Evolutionary conservation across 2,113 vertebrate genomes (phyloP).

Genomic region (Leptobrachium ailaonicum): DNA sequence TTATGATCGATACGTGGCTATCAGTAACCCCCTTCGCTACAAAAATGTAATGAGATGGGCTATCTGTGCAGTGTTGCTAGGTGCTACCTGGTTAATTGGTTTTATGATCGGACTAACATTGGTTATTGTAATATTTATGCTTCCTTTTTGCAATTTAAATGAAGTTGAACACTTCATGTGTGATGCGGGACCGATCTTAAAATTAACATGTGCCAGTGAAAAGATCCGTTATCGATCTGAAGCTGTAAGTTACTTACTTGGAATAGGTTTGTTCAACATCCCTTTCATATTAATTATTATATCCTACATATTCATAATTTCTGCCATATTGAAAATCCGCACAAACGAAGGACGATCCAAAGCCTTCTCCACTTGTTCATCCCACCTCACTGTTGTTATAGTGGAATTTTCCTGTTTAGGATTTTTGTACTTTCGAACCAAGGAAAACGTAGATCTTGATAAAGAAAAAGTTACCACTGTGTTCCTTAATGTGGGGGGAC

Average conservation of each 20-base stretch:
- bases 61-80: conserved; percentile 34
- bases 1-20: conserved; percentile 43
- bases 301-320: too few species aligned
- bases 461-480: too few species aligned
- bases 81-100: conserved; percentile 38
- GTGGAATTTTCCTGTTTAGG: too few species aligned
- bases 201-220: conserved; percentile 14
- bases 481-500: too few species aligned
- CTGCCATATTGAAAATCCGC: too few species aligned
- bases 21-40: too few species aligned
- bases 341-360: too few species aligned
- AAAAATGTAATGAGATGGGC: conserved; percentile 39
- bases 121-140: conserved; percentile 53
- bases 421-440: too few species aligned
- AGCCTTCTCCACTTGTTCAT: too few species aligned
- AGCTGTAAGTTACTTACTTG: not conserved
- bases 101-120: conserved; percentile 49
- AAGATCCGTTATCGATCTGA: not conserved
- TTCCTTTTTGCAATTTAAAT: conserved; percentile 36
- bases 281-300: conserved; percentile 23
- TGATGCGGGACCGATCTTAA: conserved; percentile 50
- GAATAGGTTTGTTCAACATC: not conserved
- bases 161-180: conserved; percentile 53
- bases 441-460: too few species aligned
- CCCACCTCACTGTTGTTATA: too few species aligned